phyloP scores from a whole-genome alignment of 2,888 invertebrate species.

The Acleris emargana region DNA sequence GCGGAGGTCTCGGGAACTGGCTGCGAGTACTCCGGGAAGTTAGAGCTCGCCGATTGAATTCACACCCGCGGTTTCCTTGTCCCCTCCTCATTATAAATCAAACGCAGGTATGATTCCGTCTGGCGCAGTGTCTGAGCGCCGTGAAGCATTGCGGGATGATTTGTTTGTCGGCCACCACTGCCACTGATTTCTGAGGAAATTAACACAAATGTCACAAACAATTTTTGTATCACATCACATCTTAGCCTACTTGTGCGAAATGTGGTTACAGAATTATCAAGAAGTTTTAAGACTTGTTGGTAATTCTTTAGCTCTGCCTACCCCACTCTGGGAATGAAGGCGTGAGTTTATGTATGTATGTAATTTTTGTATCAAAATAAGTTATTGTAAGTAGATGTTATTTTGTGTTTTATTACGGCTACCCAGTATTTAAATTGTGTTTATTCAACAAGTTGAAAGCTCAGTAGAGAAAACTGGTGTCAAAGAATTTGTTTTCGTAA shows the following conservation, averaged over 20 bases:
- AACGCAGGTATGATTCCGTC: slow-evolving; percentile 78
- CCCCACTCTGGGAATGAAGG: no score
- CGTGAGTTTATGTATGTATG: no score
- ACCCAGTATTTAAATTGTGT: neutral
- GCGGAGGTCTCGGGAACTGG: slow-evolving; percentile 54
- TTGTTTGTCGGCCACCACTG: slow-evolving; percentile 34
- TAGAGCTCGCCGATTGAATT: slow-evolving; percentile 71
- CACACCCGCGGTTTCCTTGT: slow-evolving; percentile 71
- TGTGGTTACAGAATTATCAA: no score
- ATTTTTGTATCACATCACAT: no score
- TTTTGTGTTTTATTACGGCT: no score
- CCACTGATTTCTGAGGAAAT: slow-evolving; percentile 30
- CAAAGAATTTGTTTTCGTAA: slow-evolving; percentile 61
- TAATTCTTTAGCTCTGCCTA: no score
- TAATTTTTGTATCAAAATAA: no score
- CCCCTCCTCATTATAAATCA: slow-evolving; percentile 81
- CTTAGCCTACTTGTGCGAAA: no score
- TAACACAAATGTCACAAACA: slow-evolving; percentile 10
- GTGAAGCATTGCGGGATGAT: slow-evolving; percentile 41
- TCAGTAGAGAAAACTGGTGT: slow-evolving; percentile 12
- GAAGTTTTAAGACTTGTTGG: no score
- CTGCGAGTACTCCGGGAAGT: slow-evolving; percentile 58
- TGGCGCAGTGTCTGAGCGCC: slow-evolving; percentile 68
- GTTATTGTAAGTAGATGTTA: no score
- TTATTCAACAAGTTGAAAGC: slow-evolving; percentile 17